Percentiles rank a stretch among this genome's conserved stretches.
Conservation (phyloP, 2,888 invertebrate genomes). For the Sinelater perroti region DNA sequence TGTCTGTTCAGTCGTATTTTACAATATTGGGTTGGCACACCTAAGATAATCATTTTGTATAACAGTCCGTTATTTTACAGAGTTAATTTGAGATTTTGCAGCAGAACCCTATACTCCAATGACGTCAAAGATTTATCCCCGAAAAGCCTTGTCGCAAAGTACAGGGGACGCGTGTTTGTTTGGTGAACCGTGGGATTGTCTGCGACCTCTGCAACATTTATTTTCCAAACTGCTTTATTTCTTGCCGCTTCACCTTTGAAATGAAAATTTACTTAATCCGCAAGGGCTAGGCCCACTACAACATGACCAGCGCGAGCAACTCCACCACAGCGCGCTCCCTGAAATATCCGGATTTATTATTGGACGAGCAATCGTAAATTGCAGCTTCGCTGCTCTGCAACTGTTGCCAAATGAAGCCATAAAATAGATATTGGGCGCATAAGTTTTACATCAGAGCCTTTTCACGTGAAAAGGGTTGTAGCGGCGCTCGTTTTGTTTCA, state of each 20-base stretch:
- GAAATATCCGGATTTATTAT: slow-evolving; percentile 11
- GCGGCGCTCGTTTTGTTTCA: no score
- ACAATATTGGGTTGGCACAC: no score
- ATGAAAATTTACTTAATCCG: background rate
- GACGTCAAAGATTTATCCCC: no score
- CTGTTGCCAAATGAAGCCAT: slow-evolving; percentile 11
- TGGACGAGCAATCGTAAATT: slow-evolving; percentile 12
- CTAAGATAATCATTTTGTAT: no score
- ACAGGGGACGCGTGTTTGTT: slow-evolving; percentile 2
- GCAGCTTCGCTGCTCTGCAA: slow-evolving; percentile 6
- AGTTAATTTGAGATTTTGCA: no score
- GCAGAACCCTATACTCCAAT: no score
- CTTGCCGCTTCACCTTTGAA: background rate
- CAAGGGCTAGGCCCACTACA: background rate
- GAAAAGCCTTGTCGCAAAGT: no score
- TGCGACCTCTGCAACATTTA: background rate
- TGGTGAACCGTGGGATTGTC: slow-evolving; percentile 8
- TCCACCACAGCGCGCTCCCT: background rate
- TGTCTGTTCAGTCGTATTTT: no score
- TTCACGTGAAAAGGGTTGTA: no score
- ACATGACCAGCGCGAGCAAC: background rate
- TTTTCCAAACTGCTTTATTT: background rate
- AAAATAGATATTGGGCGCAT: slow-evolving; percentile 2
- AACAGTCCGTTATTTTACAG: no score
- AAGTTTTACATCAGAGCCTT: no score